Evolutionary conservation across 2,797 vertebrate species (phyloP), one percentile per base, ranked within the genome.

Genomic region (Cuniculus paca): DNA sequence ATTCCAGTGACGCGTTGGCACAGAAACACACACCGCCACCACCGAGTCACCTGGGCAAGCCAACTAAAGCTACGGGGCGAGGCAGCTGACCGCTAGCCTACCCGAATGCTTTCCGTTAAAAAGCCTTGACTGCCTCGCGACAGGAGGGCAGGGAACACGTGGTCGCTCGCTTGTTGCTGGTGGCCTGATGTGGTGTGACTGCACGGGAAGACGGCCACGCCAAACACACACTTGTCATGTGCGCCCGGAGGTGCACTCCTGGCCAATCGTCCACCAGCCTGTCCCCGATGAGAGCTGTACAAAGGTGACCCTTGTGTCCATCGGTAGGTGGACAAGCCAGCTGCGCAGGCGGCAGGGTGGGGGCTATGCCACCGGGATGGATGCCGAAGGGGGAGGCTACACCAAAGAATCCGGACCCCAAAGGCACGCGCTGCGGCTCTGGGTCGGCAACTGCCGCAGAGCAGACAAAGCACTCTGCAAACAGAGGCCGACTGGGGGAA

Each of bases 361-460:
- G 9, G 28, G 26, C 26, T 61, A 8, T 61, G 60, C 0, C 0
- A 1, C 24, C 7, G 0, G 6, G 4, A 2, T 4, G 22, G 2
- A 1, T 31, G 63, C 10, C 16, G 20, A 26, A 10, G 42, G 6
- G 6, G 0, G 28, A 68, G 2, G 12, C 26, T 20, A 39, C 54
- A 16, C 0, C 48, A 20, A 13, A 54, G 80, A 60, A 7, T 11
- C 45, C 11, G 8, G 28, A 16, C n/a, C 9, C 6, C 8, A 5
- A 56, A 5, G 28, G 3, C 17, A 1, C 22, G 1, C 4, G 1
- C 13, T 13, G 34, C 2, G 45, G 19, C 13, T 26, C 63, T 2
- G 1, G 14, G 1, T 7, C 2, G 0, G 22, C 1, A 61, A 19
- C 19, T n/a, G 54, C 1, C 2, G 14, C 1, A 20, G 79, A 48